Evolutionary conservation across 2,797 vertebrate species (phyloP), one percentile per base, ranked within the genome.

Genomic region (Chloroceryle inda): DNA sequence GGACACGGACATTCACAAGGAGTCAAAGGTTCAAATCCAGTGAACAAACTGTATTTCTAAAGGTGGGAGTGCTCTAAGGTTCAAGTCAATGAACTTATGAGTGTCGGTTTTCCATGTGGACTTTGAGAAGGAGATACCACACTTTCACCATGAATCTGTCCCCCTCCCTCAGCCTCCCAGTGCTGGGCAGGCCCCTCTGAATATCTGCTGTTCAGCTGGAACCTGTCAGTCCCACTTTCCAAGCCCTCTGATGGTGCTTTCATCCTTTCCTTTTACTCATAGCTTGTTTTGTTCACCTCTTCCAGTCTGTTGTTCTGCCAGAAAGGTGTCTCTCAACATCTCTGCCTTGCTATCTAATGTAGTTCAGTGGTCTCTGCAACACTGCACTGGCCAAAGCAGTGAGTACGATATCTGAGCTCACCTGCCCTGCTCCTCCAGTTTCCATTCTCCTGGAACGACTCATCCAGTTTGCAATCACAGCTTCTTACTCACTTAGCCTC

Each of bases 101-200:
- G 45, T 1, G 0, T 26, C 2, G 1, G 10, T 76, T 83, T 42
- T 33, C 8, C 61, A 67, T 13, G 9, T 59, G 38, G 11, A 11
- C 61, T 80, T 24, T 81, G 74, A 42, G 35, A 68, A 59, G 42
- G 49, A 85, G 45, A 35, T 50, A 59, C 23, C 38, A 35, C 11
- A 42, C 17, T 72, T 80, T 29, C 40, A 61, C 8, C 0, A 0
- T 0, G 0, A 58, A 88, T 38, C 58, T 55, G 22, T 35, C 13
- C 29, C 42, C 21, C 15, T 76, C 8, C 9, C 11, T 77, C 40
- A 59, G 27, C 27, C 24, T 67, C 59, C 72, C 33, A 61, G 49
- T 10, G 2, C 31, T 2, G 1, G 45, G 40, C 29, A 59, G 22
- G 11, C 10, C 20, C 6, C 17, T 86, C 35, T 3, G 0, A 75